These are phyloP conservation scores for Trachelipus rathkii DNA, from an alignment of 1,140 invertebrate genomes.

Conservation along the genomic window DNA sequence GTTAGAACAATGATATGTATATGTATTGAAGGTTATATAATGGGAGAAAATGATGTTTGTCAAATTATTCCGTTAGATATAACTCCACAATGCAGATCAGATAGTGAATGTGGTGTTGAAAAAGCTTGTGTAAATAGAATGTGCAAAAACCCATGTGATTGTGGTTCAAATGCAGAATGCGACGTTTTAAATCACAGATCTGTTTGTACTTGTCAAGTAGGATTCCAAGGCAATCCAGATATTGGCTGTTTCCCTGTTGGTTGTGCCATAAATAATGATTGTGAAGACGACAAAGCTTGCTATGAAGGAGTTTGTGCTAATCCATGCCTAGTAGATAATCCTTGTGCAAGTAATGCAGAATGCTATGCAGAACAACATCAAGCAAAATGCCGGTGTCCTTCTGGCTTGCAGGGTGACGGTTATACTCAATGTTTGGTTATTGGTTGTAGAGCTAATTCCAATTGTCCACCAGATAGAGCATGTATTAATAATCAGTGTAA, in stretches of 20 bases:
- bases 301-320: conserved; percentile 77
- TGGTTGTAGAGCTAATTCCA: conserved; percentile 81
- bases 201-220: conserved; percentile 74
- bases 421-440: conserved; percentile 67
- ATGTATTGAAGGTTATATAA: conserved; percentile 50
- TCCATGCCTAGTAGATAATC: conserved; percentile 70
- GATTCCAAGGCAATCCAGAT: conserved; percentile 79
- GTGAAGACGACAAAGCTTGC: conserved; percentile 69
- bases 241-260: conserved; percentile 70
- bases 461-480: conserved; percentile 76
- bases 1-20: conserved; percentile 45
- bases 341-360: conserved; percentile 76
- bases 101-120: conserved; percentile 69
- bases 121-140: conserved; percentile 79
- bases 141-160: conserved; percentile 80
- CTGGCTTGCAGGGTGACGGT: conserved; percentile 76
- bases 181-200: conserved; percentile 75
- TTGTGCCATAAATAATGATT: conserved; percentile 72
- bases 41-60: conserved; percentile 70
- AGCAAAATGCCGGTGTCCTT: conserved; percentile 71
- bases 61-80: conserved; percentile 62
- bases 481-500: conserved; percentile 82
- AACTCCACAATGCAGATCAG: conserved; percentile 67
- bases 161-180: conserved; percentile 77
- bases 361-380: conserved; percentile 70